These are phyloP conservation scores for Bothrops jararaca DNA, from an alignment of 2,113 vertebrate species.

Conservation along the genomic window DNA sequence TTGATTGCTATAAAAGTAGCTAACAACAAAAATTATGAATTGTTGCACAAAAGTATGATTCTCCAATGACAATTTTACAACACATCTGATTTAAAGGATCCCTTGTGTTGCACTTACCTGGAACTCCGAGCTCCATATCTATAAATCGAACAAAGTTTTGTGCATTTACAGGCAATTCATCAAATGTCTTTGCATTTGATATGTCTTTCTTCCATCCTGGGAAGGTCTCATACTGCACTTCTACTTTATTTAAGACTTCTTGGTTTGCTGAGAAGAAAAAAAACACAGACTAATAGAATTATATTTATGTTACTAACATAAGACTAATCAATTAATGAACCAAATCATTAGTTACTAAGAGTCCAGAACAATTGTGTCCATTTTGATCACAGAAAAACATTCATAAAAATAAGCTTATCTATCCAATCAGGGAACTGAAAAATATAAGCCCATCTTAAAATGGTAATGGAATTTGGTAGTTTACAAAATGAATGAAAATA, in stretches of 20 bases:
- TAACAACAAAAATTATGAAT: neutral
- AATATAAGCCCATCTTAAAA: neutral
- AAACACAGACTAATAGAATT: neutral
- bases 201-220: constrained; percentile 93
- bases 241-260: constrained; percentile 91
- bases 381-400: neutral
- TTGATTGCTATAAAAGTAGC: neutral
- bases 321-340: neutral
- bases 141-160: constrained; percentile 90
- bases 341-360: neutral
- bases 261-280: constrained; percentile 85
- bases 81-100: neutral
- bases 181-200: constrained; percentile 83
- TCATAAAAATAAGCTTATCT: neutral
- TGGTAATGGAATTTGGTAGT: neutral
- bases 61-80: neutral
- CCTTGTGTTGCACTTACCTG: constrained; percentile 73
- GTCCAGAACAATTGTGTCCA: neutral
- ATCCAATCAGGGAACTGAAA: neutral
- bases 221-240: constrained; percentile 91
- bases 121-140: constrained; percentile 85
- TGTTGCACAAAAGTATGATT: neutral
- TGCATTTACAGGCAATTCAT: constrained; percentile 91
- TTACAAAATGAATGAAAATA: neutral
- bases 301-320: constrained; percentile 1